These are phyloP conservation scores for Heterotilapia buettikoferi DNA, from an alignment of 2,113 vertebrate species.

Conservation along the genomic window DNA sequence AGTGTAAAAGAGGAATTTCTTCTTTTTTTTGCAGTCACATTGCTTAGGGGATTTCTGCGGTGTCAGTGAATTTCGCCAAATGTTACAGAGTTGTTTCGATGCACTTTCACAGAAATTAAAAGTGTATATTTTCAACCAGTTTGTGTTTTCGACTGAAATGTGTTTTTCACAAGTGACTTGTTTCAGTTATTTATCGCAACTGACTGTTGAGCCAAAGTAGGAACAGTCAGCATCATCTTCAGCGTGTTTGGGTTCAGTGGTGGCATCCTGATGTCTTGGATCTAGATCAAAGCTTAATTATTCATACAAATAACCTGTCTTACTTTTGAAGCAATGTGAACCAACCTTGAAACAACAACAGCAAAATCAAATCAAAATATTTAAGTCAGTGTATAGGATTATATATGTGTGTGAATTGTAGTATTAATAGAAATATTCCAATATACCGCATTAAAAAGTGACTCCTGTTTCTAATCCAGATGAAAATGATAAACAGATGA, in stretches of 20 bases:
- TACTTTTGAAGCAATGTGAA: not conserved
- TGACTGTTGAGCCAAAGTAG: not conserved
- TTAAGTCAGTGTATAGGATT: not conserved
- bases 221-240: not conserved
- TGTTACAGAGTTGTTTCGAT: not conserved
- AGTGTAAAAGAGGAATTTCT: not conserved
- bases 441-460: not conserved
- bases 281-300: not conserved
- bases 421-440: not conserved
- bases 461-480: not conserved
- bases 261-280: not conserved
- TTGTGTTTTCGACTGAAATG: not conserved
- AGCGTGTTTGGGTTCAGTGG: not conserved
- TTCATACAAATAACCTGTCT: not conserved
- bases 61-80: not conserved
- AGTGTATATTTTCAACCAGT: not conserved
- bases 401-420: fast-evolving
- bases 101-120: conserved; percentile 6
- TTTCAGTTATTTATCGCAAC: fast-evolving
- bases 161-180: not conserved
- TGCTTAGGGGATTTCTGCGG: not conserved
- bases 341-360: not conserved
- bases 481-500: not conserved
- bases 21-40: not conserved
- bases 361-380: not conserved